These are phyloP conservation scores for Amblyjoppa proteus DNA, from an alignment of 2,888 invertebrate species.

Conservation along the genomic window DNA sequence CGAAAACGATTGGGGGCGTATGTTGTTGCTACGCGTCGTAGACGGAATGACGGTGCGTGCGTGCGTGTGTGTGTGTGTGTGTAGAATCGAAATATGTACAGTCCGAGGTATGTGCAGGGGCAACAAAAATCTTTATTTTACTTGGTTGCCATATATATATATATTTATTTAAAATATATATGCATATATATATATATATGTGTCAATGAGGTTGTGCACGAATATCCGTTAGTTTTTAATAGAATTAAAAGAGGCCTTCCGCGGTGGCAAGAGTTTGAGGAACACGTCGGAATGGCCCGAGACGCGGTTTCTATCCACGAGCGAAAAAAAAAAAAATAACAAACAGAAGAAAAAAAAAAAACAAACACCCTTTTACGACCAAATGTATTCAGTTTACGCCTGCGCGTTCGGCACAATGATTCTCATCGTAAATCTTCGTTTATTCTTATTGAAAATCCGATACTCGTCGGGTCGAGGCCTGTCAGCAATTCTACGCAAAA, in stretches of 20 bases:
- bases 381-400: slow-evolving; percentile 76
- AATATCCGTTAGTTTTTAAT: slow-evolving; percentile 75
- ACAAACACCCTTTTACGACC: slow-evolving; percentile 77
- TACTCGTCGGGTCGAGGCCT: slow-evolving; percentile 51
- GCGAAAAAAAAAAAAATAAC: neutral
- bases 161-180: neutral
- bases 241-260: slow-evolving; percentile 68
- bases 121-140: slow-evolving; percentile 24
- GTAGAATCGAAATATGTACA: slow-evolving; percentile 42
- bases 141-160: slow-evolving; percentile 70
- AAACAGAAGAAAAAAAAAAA: neutral
- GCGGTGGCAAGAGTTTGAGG: slow-evolving; percentile 57
- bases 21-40: slow-evolving; percentile 16
- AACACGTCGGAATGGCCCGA: slow-evolving; percentile 19
- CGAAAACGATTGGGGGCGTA: slow-evolving; percentile 28
- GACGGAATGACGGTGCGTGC: neutral
- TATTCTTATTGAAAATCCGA: slow-evolving; percentile 18
- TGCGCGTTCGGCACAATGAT: slow-evolving; percentile 74
- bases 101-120: slow-evolving; percentile 17
- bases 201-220: slow-evolving; percentile 70
- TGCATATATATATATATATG: neutral
- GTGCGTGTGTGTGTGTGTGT: slow-evolving; percentile 1
- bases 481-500: slow-evolving; percentile 1
- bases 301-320: slow-evolving; percentile 8
- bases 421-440: slow-evolving; percentile 68